A percentile compares a stretch with the other conserved stretches of the same genome.
These are phyloP conservation scores for Eristalis pertinax DNA, from an alignment of 2,888 invertebrate genomes.

Conservation along the genomic window DNA sequence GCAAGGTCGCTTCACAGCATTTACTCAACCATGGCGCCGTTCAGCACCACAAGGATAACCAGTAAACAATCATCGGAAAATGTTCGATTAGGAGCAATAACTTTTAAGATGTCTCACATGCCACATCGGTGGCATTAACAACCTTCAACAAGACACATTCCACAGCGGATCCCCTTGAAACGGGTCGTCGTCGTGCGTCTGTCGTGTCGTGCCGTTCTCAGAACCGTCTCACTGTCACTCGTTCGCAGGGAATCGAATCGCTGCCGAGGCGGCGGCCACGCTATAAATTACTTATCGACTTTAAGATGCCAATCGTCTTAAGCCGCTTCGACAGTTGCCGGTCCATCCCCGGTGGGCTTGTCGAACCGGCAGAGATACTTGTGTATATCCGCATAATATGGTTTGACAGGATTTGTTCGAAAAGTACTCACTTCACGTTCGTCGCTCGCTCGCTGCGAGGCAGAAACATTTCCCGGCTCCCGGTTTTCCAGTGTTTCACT, in stretches of 20 bases:
- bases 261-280: not conserved
- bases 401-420: not conserved
- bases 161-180: too few relatives aligned
- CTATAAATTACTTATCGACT: conserved; percentile 1
- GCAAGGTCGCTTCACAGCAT: too few relatives aligned
- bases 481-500: not conserved
- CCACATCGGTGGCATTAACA: too few relatives aligned
- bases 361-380: not conserved
- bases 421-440: not conserved
- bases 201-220: too few relatives aligned
- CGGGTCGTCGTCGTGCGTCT: too few relatives aligned
- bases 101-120: too few relatives aligned
- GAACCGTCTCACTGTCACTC: not conserved
- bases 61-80: too few relatives aligned
- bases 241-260: not conserved
- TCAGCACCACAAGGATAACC: too few relatives aligned
- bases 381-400: not conserved
- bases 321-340: not conserved
- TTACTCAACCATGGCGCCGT: too few relatives aligned
- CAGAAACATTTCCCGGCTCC: not conserved
- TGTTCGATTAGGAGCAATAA: too few relatives aligned
- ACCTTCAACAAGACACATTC: too few relatives aligned
- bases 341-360: not conserved
- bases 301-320: not conserved
- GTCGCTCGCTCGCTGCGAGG: too few relatives aligned